Evolutionary conservation across 2,797 vertebrate genomes (phyloP), one percentile per base, ranked within the genome.

Genomic region (Anas bahamensis): DNA sequence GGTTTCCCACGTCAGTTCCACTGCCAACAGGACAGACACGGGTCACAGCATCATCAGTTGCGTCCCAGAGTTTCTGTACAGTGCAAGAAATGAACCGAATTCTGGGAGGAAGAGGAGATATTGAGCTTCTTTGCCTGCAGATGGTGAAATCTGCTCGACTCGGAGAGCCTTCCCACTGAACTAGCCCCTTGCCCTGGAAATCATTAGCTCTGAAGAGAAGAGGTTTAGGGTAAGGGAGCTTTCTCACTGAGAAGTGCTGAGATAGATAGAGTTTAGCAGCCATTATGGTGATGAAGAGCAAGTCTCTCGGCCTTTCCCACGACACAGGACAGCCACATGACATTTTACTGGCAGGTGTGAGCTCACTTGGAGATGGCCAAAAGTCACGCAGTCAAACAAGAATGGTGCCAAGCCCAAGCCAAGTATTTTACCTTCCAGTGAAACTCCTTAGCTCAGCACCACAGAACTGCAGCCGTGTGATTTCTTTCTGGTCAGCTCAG

Each of bases 131-230:
- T 23, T 56, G 31, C 28, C n/a, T 46, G 39, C 23, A 14, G 7
- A 4, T 4, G 3, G 22, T 1, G 3, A 86, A 55, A 85, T 28
- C 22, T 10, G 1, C 7, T 41, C n/a, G 18, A 10, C 11, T 0
- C 17, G 42, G 55, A 86, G 16, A 73, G 4, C 56, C 29, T 76
- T 86, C 35, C 35, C 48, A 42, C 9, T 7, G 28, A 74, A 42
- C 21, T 12, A 42, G 11, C 35, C 4, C 7, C 37, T 61, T 33
- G 17, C 5, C 23, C 29, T 74, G 39, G 69, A 22, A 59, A 68
- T 6, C 4, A 22, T 1, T 8, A 83, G 55, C 17, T 86, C 31
- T 59, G 22, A 4, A 35, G 22, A 59, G 33, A 59, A 35, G 56
- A 7, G n/a, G 33, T 23, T 59, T 59, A 23, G 21, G 21, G 64